Percentiles rank a stretch among this genome's conserved stretches.
Evolutionary conservation across 1,140 invertebrate species (phyloP).

Genomic region (Drosophila subobscura): DNA sequence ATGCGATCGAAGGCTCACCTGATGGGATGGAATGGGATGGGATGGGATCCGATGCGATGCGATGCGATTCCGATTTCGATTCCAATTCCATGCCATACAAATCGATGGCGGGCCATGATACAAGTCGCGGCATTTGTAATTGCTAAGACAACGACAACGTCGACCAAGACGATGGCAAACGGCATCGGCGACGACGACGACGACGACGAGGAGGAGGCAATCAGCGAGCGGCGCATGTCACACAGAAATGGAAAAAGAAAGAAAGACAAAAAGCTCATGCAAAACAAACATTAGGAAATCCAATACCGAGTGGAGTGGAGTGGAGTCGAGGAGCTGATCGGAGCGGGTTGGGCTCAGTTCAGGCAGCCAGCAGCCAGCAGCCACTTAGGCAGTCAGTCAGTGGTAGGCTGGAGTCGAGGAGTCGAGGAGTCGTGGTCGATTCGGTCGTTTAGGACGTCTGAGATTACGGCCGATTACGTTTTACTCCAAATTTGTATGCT

Average conservation of each 20-base stretch:
- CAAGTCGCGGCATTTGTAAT: conserved; percentile 79
- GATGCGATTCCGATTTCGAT: conserved; percentile 67
- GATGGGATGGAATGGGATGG: conserved; percentile 15
- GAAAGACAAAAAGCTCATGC: conserved; percentile 67
- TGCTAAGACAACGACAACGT: conserved; percentile 41
- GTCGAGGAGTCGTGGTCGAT: conserved; percentile 35
- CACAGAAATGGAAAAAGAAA: conserved; percentile 39
- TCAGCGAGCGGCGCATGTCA: conserved; percentile 73
- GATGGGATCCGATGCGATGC: conserved; percentile 48
- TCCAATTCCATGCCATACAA: conserved; percentile 61
- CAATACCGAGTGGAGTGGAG: conserved; percentile 59
- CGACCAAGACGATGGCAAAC: background rate
- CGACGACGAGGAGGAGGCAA: conserved; percentile 47
- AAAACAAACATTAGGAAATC: conserved; percentile 83
- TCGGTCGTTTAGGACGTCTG: conserved; percentile 81
- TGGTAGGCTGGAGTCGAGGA: conserved; percentile 21
- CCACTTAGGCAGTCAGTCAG: conserved; percentile 80
- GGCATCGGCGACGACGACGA: conserved; percentile 16
- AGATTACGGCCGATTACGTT: conserved; percentile 82
- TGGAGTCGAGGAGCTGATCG: too few relatives aligned
- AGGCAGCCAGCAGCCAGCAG: conserved; percentile 35
- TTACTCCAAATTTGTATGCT: conserved; percentile 83
- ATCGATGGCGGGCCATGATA: conserved; percentile 76
- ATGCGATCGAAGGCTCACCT: conserved; percentile 33
- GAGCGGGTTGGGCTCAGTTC: conserved; percentile 10